These are phyloP conservation scores for Elephantulus edwardii DNA, from an alignment of 2,113 vertebrate genomes.

Conservation along the genomic window DNA sequence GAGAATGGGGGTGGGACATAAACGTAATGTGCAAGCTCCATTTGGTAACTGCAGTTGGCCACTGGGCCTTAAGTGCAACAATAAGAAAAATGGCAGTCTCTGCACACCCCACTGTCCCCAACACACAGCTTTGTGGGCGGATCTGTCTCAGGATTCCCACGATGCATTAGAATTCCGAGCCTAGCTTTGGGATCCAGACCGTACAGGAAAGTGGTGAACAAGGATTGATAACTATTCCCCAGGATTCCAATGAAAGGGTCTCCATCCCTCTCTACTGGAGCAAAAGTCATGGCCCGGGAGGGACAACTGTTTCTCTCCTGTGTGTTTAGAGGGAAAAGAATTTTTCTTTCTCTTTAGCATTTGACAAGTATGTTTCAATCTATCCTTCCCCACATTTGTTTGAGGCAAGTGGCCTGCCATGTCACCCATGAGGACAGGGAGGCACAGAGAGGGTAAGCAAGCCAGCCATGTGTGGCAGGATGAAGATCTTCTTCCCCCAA, in stretches of 20 bases:
- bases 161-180: fast-evolving
- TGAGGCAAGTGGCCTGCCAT: background rate
- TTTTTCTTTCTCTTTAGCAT: background rate
- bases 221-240: background rate
- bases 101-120: background rate
- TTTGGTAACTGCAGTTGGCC: background rate
- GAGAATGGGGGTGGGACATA: background rate
- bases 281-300: fast-evolving
- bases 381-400: background rate
- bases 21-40: background rate
- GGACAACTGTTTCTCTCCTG: background rate
- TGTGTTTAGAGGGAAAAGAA: background rate
- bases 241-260: too few species aligned
- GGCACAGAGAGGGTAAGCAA: background rate
- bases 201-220: background rate
- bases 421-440: background rate
- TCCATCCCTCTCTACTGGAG: too few species aligned
- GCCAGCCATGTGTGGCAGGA: background rate
- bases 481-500: background rate
- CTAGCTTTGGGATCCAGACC: background rate
- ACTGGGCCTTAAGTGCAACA: background rate
- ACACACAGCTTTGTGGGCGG: fast-evolving
- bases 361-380: background rate
- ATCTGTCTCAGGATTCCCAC: background rate
- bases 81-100: background rate